Evolutionary conservation across 2,797 vertebrate genomes (phyloP).

Genomic region (Glossophaga mutica): DNA sequence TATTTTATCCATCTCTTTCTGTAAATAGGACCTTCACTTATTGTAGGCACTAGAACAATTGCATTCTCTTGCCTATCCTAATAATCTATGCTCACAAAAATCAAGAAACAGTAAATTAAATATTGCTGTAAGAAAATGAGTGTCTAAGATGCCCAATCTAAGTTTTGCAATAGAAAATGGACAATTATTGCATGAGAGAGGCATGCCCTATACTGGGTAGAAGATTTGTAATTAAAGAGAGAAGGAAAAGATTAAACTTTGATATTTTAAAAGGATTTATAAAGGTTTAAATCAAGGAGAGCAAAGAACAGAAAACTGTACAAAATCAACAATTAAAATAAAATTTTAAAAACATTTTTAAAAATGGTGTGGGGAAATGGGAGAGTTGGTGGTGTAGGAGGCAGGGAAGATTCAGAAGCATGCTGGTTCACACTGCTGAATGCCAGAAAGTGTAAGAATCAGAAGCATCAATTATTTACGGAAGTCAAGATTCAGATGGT

Average conservation of each 20-base stretch:
- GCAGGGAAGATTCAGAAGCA: background rate
- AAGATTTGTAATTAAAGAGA: background rate
- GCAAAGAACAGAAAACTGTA: no score
- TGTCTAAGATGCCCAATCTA: background rate
- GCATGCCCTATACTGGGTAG: background rate
- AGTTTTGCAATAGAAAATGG: background rate
- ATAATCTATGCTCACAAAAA: background rate
- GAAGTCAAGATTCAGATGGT: background rate
- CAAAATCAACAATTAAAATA: no score
- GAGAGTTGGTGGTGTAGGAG: no score
- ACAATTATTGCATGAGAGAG: background rate
- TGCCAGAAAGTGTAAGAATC: background rate
- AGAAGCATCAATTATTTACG: background rate
- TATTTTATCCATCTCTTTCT: background rate
- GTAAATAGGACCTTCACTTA: background rate
- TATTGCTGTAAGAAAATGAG: background rate
- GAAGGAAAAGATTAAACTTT: background rate
- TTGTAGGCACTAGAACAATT: background rate
- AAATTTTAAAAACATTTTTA: no score
- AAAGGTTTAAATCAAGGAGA: background rate
- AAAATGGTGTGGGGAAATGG: rapidly evolving
- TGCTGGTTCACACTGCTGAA: background rate
- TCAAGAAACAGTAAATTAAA: background rate
- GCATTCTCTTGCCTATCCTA: background rate
- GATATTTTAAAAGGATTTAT: background rate